phyloP scores from a whole-genome alignment of 1,140 invertebrate genomes.

The Cyclina sinensis region DNA sequence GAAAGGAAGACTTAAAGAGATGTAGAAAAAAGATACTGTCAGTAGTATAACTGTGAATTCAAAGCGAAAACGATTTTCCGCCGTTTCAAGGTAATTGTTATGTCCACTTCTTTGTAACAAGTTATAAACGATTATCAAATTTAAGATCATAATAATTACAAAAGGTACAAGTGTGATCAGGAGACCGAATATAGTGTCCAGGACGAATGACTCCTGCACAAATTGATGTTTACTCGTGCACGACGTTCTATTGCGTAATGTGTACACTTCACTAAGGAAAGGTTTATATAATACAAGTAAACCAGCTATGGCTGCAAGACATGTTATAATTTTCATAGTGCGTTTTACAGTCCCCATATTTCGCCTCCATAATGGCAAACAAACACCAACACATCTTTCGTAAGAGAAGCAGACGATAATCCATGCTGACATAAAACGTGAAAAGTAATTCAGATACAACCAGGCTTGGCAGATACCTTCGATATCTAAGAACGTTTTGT shows the following conservation, averaged over 20 bases:
- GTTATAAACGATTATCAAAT: constrained; percentile 70
- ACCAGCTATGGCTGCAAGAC: constrained; percentile 60
- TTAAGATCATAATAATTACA: constrained; percentile 72
- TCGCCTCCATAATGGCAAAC: constrained; percentile 73
- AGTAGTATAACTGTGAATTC: constrained; percentile 82
- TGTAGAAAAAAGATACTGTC: constrained; percentile 79
- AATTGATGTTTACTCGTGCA: constrained; percentile 67
- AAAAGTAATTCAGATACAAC: constrained; percentile 79
- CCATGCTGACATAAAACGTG: constrained; percentile 83
- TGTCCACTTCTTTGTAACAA: constrained; percentile 67
- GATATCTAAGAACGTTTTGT: constrained; percentile 71
- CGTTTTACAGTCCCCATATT: neutral
- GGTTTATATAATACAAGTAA: constrained; percentile 79
- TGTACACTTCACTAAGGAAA: constrained; percentile 71
- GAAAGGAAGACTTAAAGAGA: constrained; percentile 80
- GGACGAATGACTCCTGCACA: constrained; percentile 69
- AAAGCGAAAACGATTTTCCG: constrained; percentile 78
- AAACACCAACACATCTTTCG: constrained; percentile 84
- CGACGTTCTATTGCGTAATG: constrained; percentile 38
- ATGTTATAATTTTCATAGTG: constrained; percentile 68
- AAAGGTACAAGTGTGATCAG: constrained; percentile 78
- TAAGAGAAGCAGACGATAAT: constrained; percentile 83
- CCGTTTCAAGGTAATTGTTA: constrained; percentile 74
- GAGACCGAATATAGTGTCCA: constrained; percentile 76
- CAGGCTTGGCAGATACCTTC: constrained; percentile 80